A percentile compares a stretch with the other conserved stretches of the same genome.
These are phyloP conservation scores for Bovichtus diacanthus DNA, from an alignment of 2,797 vertebrate species.

Conservation along the genomic window DNA sequence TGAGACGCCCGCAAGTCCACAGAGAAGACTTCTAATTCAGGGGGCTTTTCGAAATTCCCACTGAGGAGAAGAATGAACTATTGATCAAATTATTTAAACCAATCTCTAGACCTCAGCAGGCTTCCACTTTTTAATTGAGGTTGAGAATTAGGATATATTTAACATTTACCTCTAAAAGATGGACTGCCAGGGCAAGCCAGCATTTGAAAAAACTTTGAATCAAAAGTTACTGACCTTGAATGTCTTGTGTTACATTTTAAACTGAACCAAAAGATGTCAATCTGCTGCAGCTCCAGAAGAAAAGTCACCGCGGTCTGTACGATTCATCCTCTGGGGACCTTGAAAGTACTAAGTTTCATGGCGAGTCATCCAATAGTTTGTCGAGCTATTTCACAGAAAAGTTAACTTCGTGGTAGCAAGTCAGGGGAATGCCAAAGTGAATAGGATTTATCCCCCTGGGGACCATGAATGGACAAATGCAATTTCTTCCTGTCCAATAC, in stretches of 20 bases:
- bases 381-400: not conserved
- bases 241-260: no score
- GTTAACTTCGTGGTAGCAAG: not conserved
- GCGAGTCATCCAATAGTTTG: not conserved
- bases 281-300: no score
- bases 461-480: no score
- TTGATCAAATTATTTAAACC: conserved; percentile 2
- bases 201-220: no score
- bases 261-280: no score
- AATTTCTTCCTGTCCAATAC: no score
- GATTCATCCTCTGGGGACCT: not conserved
- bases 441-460: no score
- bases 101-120: not conserved
- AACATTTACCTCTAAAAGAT: not conserved
- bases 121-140: not conserved
- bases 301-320: no score
- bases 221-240: not conserved
- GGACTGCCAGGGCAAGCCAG: no score
- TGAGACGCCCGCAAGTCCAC: conserved; percentile 32
- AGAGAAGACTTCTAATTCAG: conserved; percentile 22
- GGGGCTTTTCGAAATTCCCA: not conserved
- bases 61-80: not conserved
- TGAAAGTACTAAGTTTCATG: not conserved
- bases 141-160: not conserved
- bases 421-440: no score